A percentile compares a stretch with the other conserved stretches of the same genome.
These are phyloP conservation scores for Selene dorsalis DNA, from an alignment of 2,797 vertebrate species.

Conservation along the genomic window DNA sequence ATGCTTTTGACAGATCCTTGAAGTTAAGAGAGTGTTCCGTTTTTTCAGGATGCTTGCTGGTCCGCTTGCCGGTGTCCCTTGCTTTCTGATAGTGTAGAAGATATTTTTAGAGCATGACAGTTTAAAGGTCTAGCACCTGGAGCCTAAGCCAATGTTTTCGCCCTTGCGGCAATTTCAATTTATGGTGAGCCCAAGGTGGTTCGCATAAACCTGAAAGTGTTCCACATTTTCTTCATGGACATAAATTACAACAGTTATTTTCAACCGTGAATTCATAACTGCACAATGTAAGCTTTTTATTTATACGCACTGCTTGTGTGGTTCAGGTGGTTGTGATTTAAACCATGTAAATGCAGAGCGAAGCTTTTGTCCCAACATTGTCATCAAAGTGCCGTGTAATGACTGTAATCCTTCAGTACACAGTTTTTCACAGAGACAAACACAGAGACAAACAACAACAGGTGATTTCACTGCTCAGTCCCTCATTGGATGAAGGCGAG, in stretches of 20 bases:
- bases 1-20: slow-evolving; percentile 22
- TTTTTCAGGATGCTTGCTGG: slow-evolving; percentile 2
- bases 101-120: slow-evolving; percentile 5
- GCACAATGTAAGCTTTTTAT: not conserved
- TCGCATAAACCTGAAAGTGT: slow-evolving; percentile 1
- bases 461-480: not conserved
- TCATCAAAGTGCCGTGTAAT: not conserved
- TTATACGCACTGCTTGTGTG: not conserved
- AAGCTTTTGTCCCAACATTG: not conserved
- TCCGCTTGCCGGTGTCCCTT: not conserved
- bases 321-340: not conserved
- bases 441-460: not conserved
- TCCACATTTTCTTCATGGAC: slow-evolving; percentile 21
- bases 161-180: slow-evolving; percentile 13
- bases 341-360: not conserved
- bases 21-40: slow-evolving; percentile 14
- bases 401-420: not conserved
- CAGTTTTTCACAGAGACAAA: not conserved
- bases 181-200: slow-evolving; percentile 11
- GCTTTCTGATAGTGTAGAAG: not conserved
- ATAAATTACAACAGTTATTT: slow-evolving; percentile 20
- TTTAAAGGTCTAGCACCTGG: slow-evolving; percentile 34
- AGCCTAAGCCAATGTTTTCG: slow-evolving; percentile 17
- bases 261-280: slow-evolving; percentile 2
- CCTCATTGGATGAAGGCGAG: not conserved